Percentiles rank a stretch among this genome's conserved stretches.
Conservation (phyloP, 2,797 vertebrate species). For the Xenentodon cancila region DNA sequence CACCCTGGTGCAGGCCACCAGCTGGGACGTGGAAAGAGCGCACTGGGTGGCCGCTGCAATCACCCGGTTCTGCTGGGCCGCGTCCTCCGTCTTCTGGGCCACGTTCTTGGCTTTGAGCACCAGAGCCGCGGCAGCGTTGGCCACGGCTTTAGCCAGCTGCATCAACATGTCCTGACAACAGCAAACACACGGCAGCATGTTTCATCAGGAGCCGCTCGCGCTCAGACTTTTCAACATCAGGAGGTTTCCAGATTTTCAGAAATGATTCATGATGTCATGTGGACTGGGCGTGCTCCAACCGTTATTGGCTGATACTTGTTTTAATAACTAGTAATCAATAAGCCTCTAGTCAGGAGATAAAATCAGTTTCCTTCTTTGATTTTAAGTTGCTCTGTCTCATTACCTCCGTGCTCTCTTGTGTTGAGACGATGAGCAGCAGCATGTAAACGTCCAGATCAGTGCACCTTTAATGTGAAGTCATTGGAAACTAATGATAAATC, state of each 20-base stretch:
- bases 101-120: constrained; percentile 97
- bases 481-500: no score
- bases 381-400: no score
- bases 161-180: constrained; percentile 91
- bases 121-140: constrained; percentile 91
- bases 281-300: neutral
- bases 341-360: neutral
- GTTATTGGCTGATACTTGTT: neutral
- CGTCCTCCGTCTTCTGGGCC: constrained; percentile 94
- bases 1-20: constrained; percentile 97
- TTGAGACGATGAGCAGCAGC: no score
- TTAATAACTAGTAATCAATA: neutral
- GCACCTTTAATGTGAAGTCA: no score
- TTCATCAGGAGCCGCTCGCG: neutral
- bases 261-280: neutral
- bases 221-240: neutral
- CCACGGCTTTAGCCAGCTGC: constrained; percentile 96
- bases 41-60: constrained; percentile 97
- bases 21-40: constrained; percentile 95
- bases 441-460: no score
- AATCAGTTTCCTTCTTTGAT: no score
- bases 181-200: neutral
- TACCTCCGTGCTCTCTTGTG: no score
- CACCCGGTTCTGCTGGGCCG: constrained; percentile 91
- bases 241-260: neutral